Evolutionary conservation across 2,888 invertebrate species (phyloP).

Genomic region (Athrips mouffetella): DNA sequence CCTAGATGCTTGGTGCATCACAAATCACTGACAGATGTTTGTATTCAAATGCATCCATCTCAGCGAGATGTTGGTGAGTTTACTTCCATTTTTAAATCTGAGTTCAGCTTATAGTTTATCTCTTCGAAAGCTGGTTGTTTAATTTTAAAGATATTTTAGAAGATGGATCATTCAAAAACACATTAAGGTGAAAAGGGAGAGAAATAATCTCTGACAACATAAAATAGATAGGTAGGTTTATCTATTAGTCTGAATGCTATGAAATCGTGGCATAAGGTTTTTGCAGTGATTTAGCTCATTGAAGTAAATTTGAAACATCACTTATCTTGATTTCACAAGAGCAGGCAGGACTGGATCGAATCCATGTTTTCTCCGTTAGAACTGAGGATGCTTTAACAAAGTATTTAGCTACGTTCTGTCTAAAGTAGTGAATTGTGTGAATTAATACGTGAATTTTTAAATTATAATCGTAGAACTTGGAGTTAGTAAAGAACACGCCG

Average conservation of each 20-base stretch:
- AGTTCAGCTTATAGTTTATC: no score
- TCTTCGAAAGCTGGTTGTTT: no score
- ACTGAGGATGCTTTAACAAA: neutral
- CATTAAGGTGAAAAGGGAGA: no score
- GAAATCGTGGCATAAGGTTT: no score
- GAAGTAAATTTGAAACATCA: no score
- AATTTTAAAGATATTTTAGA: neutral
- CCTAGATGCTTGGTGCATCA: neutral
- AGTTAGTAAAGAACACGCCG: slow-evolving; percentile 4
- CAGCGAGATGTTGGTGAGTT: slow-evolving; percentile 1
- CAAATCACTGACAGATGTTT: neutral
- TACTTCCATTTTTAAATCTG: no score
- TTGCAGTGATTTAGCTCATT: no score
- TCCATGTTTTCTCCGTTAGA: neutral
- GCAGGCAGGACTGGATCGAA: no score
- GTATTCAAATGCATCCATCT: neutral
- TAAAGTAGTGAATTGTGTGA: neutral
- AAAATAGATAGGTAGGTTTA: neutral
- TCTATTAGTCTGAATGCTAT: no score
- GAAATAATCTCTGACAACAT: no score
- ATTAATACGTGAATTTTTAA: neutral
- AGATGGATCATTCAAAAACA: no score
- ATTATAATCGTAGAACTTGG: neutral
- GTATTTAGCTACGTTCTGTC: neutral
- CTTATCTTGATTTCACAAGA: no score